Evolutionary conservation across 1,140 invertebrate species (phyloP), one percentile per base, ranked within the genome.

Genomic region (Melanaphis sacchari): DNA sequence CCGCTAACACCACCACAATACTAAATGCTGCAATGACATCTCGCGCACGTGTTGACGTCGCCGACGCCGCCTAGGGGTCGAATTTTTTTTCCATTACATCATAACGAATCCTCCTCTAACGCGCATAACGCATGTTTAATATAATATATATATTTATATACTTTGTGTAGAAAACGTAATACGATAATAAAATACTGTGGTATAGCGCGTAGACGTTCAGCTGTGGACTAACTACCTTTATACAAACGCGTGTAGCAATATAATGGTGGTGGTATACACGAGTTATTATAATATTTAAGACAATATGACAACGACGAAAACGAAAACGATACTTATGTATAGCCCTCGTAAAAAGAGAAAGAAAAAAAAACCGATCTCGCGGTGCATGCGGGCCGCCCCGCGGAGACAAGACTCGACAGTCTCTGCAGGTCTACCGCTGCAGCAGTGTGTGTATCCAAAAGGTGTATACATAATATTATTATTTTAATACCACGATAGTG

Each of bases 281-380:
- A 76, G 15, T 18, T 76, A 76, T 76, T 76, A n/a, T 76, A 18
- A 76, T n/a, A 76, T 43, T 66, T 76, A 76, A n/a, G 15, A 76
- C 31, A 36, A 76, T n/a, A 76, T 15, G 52, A 24, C 6, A 15
- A 76, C 31, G 59, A 66, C 31, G 8, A 59, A 59, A 59, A 76
- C n/a, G 59, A 76, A 66, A 76, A n/a, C 59, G 59, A 76, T n/a
- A 76, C 59, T 76, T 76, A 76, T 76, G n/a, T 15, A n/a, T 76
- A n/a, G 59, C 31, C 31, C 59, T 76, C 59, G n/a, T 76, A 76
- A 76, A 76, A 76, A n/a, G 2, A 66, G 26, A 24, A 31, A 31
- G 36, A 66, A 26, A 66, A 76, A 59, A 31, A 59, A 31, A n/a
- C 59, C 31, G 11, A 76, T 76, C 59, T 76, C 59, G 59, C 31